Conservation (phyloP, 2,888 invertebrate species). For the Eristalinus aeneus region DNA sequence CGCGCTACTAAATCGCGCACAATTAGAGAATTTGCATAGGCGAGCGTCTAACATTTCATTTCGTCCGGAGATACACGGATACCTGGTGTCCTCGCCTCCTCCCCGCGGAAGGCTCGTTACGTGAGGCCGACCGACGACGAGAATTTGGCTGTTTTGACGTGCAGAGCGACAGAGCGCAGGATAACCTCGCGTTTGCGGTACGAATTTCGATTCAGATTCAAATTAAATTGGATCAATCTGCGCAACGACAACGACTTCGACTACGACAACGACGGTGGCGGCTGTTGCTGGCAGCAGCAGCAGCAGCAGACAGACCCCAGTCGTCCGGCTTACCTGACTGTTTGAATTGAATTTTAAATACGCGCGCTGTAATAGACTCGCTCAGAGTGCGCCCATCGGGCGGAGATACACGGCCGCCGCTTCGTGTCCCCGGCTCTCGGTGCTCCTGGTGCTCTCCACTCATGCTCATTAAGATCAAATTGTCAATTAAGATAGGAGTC, state of each 20-base stretch:
- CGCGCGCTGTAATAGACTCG: conserved; percentile 64
- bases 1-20: conserved; percentile 70
- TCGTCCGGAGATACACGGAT: conserved; percentile 51
- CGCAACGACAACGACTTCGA: conserved; percentile 37
- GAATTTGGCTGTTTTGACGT: conserved; percentile 67
- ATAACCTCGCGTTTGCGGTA: conserved; percentile 61
- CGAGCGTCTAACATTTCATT: conserved; percentile 71
- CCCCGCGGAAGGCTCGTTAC: neutral
- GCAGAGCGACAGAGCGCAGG: neutral
- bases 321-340: neutral
- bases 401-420: conserved; percentile 9
- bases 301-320: conserved; percentile 13
- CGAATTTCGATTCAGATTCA: conserved; percentile 65
- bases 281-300: conserved; percentile 4
- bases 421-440: conserved; percentile 1
- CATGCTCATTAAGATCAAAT: conserved; percentile 71
- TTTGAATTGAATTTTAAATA: conserved; percentile 64
- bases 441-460: conserved; percentile 50
- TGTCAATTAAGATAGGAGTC: conserved; percentile 68
- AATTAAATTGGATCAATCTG: conserved; percentile 70
- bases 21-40: conserved; percentile 71
- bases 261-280: conserved; percentile 15
- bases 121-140: neutral
- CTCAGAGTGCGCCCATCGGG: conserved; percentile 24
- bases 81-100: neutral